These are phyloP conservation scores for Pterostichus madidus DNA, from an alignment of 2,888 invertebrate species.

Conservation along the genomic window DNA sequence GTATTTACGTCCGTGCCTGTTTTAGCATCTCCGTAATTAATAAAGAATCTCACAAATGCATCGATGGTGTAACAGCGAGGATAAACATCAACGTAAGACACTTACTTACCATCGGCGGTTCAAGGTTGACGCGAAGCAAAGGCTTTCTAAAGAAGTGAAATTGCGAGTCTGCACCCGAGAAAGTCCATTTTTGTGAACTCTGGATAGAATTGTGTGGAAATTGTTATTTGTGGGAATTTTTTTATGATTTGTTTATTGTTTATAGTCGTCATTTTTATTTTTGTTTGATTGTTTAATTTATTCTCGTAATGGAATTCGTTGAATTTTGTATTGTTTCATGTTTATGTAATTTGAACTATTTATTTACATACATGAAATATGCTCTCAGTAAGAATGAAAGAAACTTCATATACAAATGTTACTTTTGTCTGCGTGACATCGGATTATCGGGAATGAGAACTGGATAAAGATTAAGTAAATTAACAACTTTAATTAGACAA, in stretches of 20 bases:
- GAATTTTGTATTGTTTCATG: background rate
- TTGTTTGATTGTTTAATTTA: slow-evolving; percentile 4
- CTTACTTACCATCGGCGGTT: background rate
- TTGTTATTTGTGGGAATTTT: slow-evolving; percentile 44
- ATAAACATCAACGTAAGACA: slow-evolving; percentile 13
- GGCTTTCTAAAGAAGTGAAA: slow-evolving; percentile 62
- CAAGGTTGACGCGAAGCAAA: slow-evolving; percentile 33
- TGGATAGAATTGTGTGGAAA: slow-evolving; percentile 9
- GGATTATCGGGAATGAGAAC: no score
- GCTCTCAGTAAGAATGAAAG: no score
- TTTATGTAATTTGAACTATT: slow-evolving; percentile 2
- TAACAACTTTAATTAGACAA: no score
- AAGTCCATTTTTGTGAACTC: slow-evolving; percentile 46
- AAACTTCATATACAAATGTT: no score
- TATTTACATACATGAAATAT: background rate
- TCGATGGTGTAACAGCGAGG: slow-evolving; percentile 1
- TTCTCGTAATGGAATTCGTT: background rate
- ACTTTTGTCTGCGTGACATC: no score
- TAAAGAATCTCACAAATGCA: slow-evolving; percentile 42
- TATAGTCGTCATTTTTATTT: background rate
- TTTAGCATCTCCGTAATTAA: slow-evolving; percentile 40
- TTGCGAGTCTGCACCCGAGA: slow-evolving; percentile 25
- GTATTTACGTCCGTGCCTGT: slow-evolving; percentile 37
- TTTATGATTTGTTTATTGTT: slow-evolving; percentile 17
- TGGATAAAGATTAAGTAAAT: no score